phyloP scores from a whole-genome alignment of 2,797 vertebrate species.

The Pangasius djambal region DNA sequence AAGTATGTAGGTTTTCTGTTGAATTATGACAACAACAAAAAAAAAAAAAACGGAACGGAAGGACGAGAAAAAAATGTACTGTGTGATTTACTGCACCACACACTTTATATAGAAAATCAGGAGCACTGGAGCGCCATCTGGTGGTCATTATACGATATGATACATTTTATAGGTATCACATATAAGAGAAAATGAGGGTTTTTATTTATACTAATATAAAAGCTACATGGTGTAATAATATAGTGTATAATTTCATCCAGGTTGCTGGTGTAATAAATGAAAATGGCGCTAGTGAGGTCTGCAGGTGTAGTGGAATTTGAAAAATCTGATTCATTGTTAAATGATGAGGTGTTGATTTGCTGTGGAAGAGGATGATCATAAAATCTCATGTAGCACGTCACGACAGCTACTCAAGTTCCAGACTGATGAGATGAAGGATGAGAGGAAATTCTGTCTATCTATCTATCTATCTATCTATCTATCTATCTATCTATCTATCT shows the following conservation, averaged over 20 bases:
- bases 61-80: neutral
- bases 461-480: slow-evolving; percentile 44
- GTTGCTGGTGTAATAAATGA: neutral
- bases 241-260: neutral
- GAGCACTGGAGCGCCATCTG: slow-evolving; percentile 26
- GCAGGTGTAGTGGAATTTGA: neutral
- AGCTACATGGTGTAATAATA: neutral
- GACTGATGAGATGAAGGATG: slow-evolving; percentile 53
- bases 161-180: neutral
- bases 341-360: slow-evolving; percentile 40
- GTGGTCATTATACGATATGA: neutral
- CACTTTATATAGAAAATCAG: neutral
- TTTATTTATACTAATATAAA: neutral
- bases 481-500: neutral
- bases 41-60: neutral
- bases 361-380: slow-evolving; percentile 64
- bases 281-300: neutral
- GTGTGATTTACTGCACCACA: slow-evolving; percentile 5
- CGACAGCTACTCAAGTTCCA: slow-evolving; percentile 66
- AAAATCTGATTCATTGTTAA: slow-evolving; percentile 22
- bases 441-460: slow-evolving; percentile 45
- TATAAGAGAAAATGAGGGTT: neutral
- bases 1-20: neutral
- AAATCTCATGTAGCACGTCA: slow-evolving; percentile 65
- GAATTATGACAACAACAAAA: neutral